phyloP scores from a whole-genome alignment of 2,888 invertebrate species.

The Nephrocerus scutellatus region DNA sequence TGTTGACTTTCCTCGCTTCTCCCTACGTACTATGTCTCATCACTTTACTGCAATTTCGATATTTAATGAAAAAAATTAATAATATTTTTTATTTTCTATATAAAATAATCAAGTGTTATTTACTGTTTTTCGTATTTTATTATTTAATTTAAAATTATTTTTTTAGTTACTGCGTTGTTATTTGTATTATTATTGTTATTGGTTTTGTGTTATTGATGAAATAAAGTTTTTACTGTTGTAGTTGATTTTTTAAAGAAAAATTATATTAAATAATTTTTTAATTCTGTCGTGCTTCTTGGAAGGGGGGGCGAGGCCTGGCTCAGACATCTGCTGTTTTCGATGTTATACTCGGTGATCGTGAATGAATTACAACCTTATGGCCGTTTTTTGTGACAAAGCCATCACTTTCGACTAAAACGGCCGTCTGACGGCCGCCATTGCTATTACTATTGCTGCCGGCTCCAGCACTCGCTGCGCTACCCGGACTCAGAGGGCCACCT shows the following conservation, averaged over 20 bases:
- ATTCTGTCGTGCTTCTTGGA: conserved; percentile 52
- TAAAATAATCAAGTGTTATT: no score
- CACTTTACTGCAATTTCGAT: conserved; percentile 8
- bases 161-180: no score
- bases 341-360: conserved; percentile 75
- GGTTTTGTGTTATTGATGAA: conserved; percentile 18
- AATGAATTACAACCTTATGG: conserved; percentile 85
- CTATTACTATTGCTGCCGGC: conserved; percentile 37
- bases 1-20: conserved; percentile 21
- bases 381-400: conserved; percentile 78
- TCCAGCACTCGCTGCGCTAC: conserved; percentile 34
- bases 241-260: conserved; percentile 14
- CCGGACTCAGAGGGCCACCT: conserved; percentile 30
- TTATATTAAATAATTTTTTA: conserved; percentile 23
- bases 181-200: conserved; percentile 21
- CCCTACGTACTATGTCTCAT: conserved; percentile 9
- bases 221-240: conserved; percentile 22
- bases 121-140: no score
- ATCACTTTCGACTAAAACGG: conserved; percentile 78
- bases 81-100: conserved; percentile 19
- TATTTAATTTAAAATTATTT: no score
- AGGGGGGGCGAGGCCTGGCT: conserved; percentile 69
- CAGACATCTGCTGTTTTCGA: conserved; percentile 80
- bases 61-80: conserved; percentile 23
- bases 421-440: conserved; percentile 59